A percentile compares a stretch with the other conserved stretches of the same genome.
Evolutionary conservation across 2,113 vertebrate genomes (phyloP).

Genomic region (Salvelinus fontinalis): DNA sequence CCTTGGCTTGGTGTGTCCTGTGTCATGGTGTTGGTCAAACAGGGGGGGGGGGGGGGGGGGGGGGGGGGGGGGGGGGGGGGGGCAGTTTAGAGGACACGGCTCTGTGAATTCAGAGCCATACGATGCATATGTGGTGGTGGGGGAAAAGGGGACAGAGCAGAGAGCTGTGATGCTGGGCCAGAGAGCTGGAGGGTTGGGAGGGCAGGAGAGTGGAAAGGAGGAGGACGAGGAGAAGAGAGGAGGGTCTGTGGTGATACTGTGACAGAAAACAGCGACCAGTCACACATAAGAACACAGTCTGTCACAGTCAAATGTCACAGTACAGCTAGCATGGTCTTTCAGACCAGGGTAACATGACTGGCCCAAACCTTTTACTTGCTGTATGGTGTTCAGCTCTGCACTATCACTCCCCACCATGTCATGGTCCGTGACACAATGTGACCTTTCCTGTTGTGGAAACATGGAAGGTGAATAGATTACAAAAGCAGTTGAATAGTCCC

Average conservation of each 20-base stretch:
- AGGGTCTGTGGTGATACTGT: neutral
- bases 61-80: constrained; percentile 12
- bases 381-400: neutral
- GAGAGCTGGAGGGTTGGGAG: neutral
- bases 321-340: neutral
- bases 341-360: neutral
- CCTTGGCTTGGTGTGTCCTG: constrained; percentile 47
- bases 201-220: neutral
- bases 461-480: neutral
- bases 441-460: neutral
- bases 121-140: neutral
- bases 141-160: neutral
- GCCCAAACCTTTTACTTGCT: neutral
- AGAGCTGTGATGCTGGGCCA: neutral
- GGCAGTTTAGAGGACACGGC: constrained; percentile 24
- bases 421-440: neutral
- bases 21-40: constrained; percentile 51
- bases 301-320: neutral
- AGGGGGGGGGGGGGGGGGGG: constrained; percentile 21
- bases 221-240: neutral
- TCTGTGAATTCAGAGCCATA: neutral
- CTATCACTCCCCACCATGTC: neutral
- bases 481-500: neutral
- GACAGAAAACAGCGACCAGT: neutral
- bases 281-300: constrained; percentile 2